These are phyloP conservation scores for Stegophylla sp. DNA, from an alignment of 2,888 invertebrate species.

Conservation along the genomic window DNA sequence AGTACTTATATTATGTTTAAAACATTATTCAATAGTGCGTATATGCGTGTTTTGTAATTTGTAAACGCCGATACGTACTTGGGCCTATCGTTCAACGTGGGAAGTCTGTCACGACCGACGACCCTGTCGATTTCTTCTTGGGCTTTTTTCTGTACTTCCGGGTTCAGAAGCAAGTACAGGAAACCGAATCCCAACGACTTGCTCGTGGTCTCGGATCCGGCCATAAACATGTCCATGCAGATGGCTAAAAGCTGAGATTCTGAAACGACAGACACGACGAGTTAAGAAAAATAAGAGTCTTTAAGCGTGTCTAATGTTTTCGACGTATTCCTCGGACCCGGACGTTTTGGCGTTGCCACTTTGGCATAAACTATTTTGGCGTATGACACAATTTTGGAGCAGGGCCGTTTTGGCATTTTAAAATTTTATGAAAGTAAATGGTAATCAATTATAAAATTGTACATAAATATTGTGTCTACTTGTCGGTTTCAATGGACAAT, in stretches of 20 bases:
- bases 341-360: no score
- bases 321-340: background rate
- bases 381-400: no score
- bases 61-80: slow-evolving; percentile 67
- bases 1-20: no score
- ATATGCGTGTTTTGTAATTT: no score
- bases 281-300: background rate
- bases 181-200: slow-evolving; percentile 81
- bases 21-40: background rate
- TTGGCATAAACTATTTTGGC: no score
- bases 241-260: slow-evolving; percentile 80
- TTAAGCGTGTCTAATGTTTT: no score
- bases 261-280: slow-evolving; percentile 62
- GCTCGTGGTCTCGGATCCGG: slow-evolving; percentile 84
- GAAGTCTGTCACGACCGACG: slow-evolving; percentile 74
- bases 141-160: slow-evolving; percentile 76
- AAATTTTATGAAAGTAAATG: no score
- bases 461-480: background rate
- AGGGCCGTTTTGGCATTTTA: no score
- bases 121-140: slow-evolving; percentile 80
- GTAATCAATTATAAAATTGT: background rate
- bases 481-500: background rate
- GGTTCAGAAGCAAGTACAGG: slow-evolving; percentile 75
- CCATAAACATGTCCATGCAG: slow-evolving; percentile 86
- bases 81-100: slow-evolving; percentile 74